Conservation (phyloP, 1,140 invertebrate genomes). For the Whitmania pigra region DNA sequence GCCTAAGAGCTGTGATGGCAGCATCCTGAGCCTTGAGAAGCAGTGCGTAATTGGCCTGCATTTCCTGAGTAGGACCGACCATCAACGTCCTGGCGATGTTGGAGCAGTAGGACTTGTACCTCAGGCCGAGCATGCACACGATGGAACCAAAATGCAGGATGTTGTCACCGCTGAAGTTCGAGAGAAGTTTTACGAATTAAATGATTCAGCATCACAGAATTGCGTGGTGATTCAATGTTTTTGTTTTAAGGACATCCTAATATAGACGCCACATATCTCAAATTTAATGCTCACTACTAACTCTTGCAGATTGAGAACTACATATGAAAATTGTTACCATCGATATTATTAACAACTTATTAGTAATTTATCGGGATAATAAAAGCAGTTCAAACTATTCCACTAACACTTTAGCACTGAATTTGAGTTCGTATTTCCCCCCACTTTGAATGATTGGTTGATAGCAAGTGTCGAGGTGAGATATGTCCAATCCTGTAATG, state of each 20-base stretch:
- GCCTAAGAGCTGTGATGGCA: slow-evolving; percentile 66
- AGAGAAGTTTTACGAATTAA: neutral
- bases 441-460: slow-evolving; percentile 96
- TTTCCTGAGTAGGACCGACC: slow-evolving; percentile 73
- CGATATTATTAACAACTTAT: no score
- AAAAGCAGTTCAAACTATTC: no score
- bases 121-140: slow-evolving; percentile 78
- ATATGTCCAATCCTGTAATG: slow-evolving; percentile 67
- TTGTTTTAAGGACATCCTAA: no score
- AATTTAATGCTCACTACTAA: no score
- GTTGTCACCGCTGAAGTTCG: slow-evolving; percentile 68
- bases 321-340: no score
- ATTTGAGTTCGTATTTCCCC: slow-evolving; percentile 90
- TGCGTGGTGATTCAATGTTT: no score
- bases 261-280: no score
- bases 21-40: slow-evolving; percentile 80
- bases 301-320: no score
- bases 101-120: slow-evolving; percentile 96
- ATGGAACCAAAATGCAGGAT: slow-evolving; percentile 89
- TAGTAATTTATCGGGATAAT: no score
- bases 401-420: slow-evolving; percentile 61
- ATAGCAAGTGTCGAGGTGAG: slow-evolving; percentile 89
- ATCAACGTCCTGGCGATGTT: slow-evolving; percentile 94
- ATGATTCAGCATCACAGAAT: no score
- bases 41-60: slow-evolving; percentile 79